Evolutionary conservation across 2,113 vertebrate genomes (phyloP).

Genomic region (Clarias macrocephalus): DNA sequence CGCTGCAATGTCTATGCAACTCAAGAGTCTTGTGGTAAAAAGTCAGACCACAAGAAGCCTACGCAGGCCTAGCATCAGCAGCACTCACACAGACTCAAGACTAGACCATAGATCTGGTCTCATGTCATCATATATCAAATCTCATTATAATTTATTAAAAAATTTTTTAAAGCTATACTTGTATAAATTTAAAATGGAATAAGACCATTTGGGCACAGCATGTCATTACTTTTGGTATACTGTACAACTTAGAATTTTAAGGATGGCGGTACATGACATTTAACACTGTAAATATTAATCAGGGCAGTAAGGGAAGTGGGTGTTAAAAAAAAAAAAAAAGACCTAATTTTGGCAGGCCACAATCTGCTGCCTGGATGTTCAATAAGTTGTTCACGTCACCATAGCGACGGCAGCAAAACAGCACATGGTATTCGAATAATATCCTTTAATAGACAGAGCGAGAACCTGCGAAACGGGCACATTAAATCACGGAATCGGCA

Average conservation of each 20-base stretch:
- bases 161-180: background rate
- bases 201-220: background rate
- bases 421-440: conserved; percentile 6
- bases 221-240: background rate
- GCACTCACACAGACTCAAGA: background rate
- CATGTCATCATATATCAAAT: background rate
- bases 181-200: background rate
- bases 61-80: background rate
- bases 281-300: background rate
- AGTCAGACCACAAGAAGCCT: background rate
- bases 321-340: background rate
- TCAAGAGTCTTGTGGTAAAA: background rate
- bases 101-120: background rate
- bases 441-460: background rate
- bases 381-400: background rate
- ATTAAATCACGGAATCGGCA: background rate
- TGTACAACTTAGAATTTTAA: background rate
- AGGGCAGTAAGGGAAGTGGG: background rate
- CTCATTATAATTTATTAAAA: background rate
- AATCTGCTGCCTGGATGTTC: background rate
- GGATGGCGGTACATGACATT: background rate
- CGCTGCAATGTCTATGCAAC: conserved; percentile 2
- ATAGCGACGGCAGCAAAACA: background rate
- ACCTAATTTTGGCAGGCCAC: background rate
- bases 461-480: background rate